Conservation (phyloP, 2,113 vertebrate species). For the Strix aluco region DNA sequence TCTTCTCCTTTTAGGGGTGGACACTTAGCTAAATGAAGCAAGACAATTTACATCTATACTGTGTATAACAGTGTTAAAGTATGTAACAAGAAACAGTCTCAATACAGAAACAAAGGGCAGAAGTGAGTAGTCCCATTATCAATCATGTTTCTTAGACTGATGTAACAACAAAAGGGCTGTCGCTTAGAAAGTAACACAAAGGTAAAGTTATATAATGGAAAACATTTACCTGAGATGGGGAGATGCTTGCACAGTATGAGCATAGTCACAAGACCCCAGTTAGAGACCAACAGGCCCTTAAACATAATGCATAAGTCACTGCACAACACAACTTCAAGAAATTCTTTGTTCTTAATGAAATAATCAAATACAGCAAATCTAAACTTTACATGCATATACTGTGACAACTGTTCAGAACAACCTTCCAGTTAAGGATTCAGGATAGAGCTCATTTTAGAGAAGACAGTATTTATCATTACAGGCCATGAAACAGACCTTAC, state of each 20-base stretch:
- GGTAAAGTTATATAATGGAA: not conserved
- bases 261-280: not conserved
- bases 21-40: not conserved
- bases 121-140: not conserved
- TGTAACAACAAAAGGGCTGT: not conserved
- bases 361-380: not conserved
- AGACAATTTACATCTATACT: not conserved
- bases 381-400: not conserved
- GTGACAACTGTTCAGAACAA: not conserved
- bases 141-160: not conserved
- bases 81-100: not conserved
- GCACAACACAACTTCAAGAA: not conserved
- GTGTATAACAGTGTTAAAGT: not conserved
- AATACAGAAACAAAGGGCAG: not conserved
- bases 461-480: not conserved
- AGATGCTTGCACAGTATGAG: not conserved
- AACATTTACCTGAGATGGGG: not conserved
- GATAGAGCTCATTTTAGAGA: not conserved
- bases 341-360: not conserved
- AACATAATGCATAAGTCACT: not conserved
- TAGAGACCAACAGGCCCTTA: not conserved
- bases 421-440: too few species aligned
- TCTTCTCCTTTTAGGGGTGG: not conserved
- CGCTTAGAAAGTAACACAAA: not conserved
- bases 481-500: not conserved